Evolutionary conservation across 2,888 invertebrate species (phyloP), one percentile per base, ranked within the genome.

Genomic region (Macroteleia sp.): DNA sequence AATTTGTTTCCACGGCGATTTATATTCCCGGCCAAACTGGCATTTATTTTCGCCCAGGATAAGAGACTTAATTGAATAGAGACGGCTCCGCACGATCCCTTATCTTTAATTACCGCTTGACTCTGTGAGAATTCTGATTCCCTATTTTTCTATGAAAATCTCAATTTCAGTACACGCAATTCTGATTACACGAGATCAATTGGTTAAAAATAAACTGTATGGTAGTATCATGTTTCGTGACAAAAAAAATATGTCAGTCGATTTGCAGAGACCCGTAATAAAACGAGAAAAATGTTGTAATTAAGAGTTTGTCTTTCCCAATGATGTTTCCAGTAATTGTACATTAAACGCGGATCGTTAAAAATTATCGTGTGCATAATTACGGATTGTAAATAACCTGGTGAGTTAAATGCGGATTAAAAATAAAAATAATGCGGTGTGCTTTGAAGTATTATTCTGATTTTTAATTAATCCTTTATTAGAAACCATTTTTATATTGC

Each of bases 31-130:
- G 39, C 41, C 48, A 48, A 54, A 34, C 19, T 17, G 22, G 61
- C 56, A 32, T 71, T 71, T 48, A 71, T 62, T 73, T 73, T 48
- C 57, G 17, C 36, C 19, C 17, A 3, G 57, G 44, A 50, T 44
- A 56, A 62, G 22, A 32, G 36, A 61, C 57, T 70, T 61, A 70
- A 70, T 70, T 61, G 70, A 70, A 70, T 70, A 25, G 36, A 61
- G 61, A 41, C 61, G 28, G 61, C 12, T 14, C 57, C 39, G 67
- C 39, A 48, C 57, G 30, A 57, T 57, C 34, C 34, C 44, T 70
- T 61, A 70, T 70, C 70, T 61, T 61, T 52, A 70, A 52, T 70
- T 59, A 70, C 44, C 44, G 12, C 61, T 52, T 44, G 61, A 61
- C 52, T 52, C 46, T 19, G 25, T 19, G 57, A 19, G 22, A 54